Conservation (phyloP, 2,888 invertebrate species). For the Drosophila ezoana region DNA sequence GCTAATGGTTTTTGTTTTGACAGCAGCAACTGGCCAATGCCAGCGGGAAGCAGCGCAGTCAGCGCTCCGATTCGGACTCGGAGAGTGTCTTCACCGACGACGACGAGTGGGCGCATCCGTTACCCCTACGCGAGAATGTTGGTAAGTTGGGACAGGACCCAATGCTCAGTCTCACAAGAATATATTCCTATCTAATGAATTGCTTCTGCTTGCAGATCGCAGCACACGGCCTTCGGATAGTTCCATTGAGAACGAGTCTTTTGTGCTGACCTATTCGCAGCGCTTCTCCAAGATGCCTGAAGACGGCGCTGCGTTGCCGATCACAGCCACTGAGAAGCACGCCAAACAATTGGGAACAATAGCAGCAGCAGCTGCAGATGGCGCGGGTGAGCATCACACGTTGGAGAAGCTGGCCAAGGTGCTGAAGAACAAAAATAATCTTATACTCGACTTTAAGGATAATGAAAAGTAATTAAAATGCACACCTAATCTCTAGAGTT, state of each 20-base stretch:
- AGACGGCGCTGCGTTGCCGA: slow-evolving; percentile 53
- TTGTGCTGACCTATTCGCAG: slow-evolving; percentile 86
- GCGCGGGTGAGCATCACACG: slow-evolving; percentile 56
- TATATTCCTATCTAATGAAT: neutral
- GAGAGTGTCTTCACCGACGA: slow-evolving; percentile 90
- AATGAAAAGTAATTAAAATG: slow-evolving; percentile 82
- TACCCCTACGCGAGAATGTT: slow-evolving; percentile 84
- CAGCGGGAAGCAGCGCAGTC: slow-evolving; percentile 68
- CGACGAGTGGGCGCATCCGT: slow-evolving; percentile 88
- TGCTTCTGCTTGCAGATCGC: slow-evolving; percentile 72
- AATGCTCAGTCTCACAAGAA: too few species aligned
- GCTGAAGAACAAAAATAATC: slow-evolving; percentile 87
- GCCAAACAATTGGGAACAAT: slow-evolving; percentile 60
- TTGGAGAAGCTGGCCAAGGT: slow-evolving; percentile 77
- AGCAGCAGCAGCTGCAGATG: slow-evolving; percentile 87
- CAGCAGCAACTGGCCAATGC: slow-evolving; percentile 65
- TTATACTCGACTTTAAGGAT: slow-evolving; percentile 83
- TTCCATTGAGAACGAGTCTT: slow-evolving; percentile 87
- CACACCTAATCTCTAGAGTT: neutral
- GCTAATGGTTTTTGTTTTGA: neutral
- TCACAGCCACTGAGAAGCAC: slow-evolving; percentile 26
- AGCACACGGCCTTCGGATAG: slow-evolving; percentile 87
- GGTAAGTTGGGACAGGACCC: slow-evolving; percentile 62
- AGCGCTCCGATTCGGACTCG: slow-evolving; percentile 87
- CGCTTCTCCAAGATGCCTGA: slow-evolving; percentile 86